A percentile compares a stretch with the other conserved stretches of the same genome.
phyloP scores from a whole-genome alignment of 2,113 vertebrate species.

The Chaetodon auriga region DNA sequence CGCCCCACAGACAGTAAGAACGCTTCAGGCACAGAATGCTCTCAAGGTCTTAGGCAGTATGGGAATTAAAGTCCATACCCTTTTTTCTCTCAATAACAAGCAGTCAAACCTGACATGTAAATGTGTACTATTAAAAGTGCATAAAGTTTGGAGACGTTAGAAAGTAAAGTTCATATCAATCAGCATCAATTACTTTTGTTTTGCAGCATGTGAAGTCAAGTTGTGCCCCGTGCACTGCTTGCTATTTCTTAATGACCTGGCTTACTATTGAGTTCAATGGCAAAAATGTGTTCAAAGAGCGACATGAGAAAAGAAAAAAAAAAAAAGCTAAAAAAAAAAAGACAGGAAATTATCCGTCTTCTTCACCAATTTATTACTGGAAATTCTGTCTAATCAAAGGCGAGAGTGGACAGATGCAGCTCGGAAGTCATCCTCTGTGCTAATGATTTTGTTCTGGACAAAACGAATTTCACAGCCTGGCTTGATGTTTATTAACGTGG shows the following conservation, averaged over 20 bases:
- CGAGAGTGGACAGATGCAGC: conserved; percentile 1
- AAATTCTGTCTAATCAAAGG: conserved; percentile 54
- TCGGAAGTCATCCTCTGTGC: background rate
- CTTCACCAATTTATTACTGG: conserved; percentile 12
- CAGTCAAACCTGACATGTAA: conserved; percentile 37
- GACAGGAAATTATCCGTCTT: background rate
- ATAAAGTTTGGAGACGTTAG: conserved; percentile 52
- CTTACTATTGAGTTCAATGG: conserved; percentile 57
- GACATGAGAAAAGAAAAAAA: conserved; percentile 1
- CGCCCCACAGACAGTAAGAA: conserved; percentile 29
- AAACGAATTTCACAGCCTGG: conserved; percentile 29
- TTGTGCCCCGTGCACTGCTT: conserved; percentile 61
- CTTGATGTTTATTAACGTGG: conserved; percentile 1
- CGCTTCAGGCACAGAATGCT: conserved; percentile 38
- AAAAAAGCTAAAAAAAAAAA: conserved; percentile 8
- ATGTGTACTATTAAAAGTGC: conserved; percentile 59
- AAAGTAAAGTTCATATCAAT: conserved; percentile 60
- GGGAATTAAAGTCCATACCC: conserved; percentile 26
- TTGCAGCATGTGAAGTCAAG: conserved; percentile 41
- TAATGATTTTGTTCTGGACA: conserved; percentile 19
- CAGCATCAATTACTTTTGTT: conserved; percentile 73
- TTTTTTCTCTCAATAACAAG: conserved; percentile 44
- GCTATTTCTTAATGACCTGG: conserved; percentile 74
- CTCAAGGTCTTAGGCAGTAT: conserved; percentile 40
- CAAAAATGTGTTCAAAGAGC: conserved; percentile 61